Evolutionary conservation across 2,113 vertebrate species (phyloP).

Genomic region (Sebastes schlegelii): DNA sequence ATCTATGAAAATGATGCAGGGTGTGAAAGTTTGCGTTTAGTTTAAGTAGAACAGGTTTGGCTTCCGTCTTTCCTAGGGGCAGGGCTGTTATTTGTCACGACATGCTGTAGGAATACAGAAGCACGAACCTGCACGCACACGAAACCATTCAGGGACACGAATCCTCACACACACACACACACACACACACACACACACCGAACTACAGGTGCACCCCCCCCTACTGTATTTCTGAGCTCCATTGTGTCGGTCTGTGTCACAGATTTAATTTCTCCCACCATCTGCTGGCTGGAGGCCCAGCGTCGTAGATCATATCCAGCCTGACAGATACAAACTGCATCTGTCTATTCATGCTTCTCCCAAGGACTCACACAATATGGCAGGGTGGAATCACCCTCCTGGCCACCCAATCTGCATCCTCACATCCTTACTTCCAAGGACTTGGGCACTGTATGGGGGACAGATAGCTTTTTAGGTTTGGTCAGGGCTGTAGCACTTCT

Average conservation of each 20-base stretch:
- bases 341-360: constrained; percentile 79
- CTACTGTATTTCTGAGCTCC: constrained; percentile 68
- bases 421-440: constrained; percentile 57
- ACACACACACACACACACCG: neutral
- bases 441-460: constrained; percentile 20
- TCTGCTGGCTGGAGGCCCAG: constrained; percentile 83
- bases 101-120: constrained; percentile 20
- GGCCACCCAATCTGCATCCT: constrained; percentile 68
- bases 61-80: neutral
- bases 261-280: constrained; percentile 84
- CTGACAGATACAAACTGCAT: constrained; percentile 85
- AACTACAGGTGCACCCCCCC: constrained; percentile 72
- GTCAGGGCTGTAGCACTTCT: neutral
- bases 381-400: constrained; percentile 65
- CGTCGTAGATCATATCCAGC: constrained; percentile 79
- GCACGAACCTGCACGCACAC: constrained; percentile 11
- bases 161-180: neutral
- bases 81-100: constrained; percentile 46
- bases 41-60: constrained; percentile 20
- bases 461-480: constrained; percentile 16
- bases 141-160: constrained; percentile 2
- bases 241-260: constrained; percentile 75
- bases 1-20: constrained; percentile 7
- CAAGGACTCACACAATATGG: constrained; percentile 83
- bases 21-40: neutral